Evolutionary conservation across 1,140 invertebrate species (phyloP).

Genomic region (Liolophura sinensis): DNA sequence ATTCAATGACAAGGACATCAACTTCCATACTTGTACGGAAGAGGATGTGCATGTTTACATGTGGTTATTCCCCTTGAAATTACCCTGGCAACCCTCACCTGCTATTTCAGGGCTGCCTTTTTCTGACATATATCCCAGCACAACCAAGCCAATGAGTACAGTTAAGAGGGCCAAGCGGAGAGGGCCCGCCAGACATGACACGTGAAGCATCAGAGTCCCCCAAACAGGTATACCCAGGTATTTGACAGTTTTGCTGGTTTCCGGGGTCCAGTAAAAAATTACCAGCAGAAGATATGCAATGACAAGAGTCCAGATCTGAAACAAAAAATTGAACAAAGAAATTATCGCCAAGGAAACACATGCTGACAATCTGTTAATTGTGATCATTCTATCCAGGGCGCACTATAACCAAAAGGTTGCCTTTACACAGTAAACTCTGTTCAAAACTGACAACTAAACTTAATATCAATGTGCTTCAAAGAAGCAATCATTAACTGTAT

Average conservation of each 20-base stretch:
- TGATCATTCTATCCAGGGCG: too few species aligned
- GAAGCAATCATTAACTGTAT: too few species aligned
- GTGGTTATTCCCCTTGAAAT: too few species aligned
- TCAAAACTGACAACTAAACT: too few species aligned
- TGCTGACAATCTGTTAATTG: too few species aligned
- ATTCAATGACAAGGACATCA: too few species aligned
- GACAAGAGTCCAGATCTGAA: conserved; percentile 52
- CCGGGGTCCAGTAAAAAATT: conserved; percentile 47
- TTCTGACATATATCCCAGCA: conserved; percentile 55
- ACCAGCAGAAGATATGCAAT: conserved; percentile 48
- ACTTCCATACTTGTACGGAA: too few species aligned
- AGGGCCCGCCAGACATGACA: conserved; percentile 57
- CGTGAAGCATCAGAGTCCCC: conserved; percentile 54
- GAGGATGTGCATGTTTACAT: too few species aligned
- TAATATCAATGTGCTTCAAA: too few species aligned
- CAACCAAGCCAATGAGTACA: conserved; percentile 52
- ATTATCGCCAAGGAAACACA: too few species aligned
- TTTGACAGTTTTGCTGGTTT: conserved; percentile 29
- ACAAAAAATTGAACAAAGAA: conserved; percentile 8
- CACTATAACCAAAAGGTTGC: too few species aligned
- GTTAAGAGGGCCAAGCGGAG: conserved; percentile 59
- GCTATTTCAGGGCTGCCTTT: conserved; percentile 13
- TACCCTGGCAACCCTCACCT: neutral
- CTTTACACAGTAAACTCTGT: too few species aligned
- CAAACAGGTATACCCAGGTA: conserved; percentile 56